Evolutionary conservation across 2,888 invertebrate species (phyloP), one percentile per base, ranked within the genome.

Genomic region (Aethes cnicana): DNA sequence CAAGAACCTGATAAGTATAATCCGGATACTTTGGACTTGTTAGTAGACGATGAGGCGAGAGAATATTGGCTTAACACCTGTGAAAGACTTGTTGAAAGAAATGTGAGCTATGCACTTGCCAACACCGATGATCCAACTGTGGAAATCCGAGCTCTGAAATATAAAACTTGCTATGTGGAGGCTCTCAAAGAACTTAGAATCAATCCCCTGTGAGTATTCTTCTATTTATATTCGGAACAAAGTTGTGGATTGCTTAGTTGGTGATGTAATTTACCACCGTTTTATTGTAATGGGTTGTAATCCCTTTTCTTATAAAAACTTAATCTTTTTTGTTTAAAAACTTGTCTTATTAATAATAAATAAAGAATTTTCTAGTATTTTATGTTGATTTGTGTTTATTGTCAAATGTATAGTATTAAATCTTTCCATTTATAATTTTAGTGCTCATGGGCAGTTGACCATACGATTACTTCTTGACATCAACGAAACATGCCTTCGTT

Each of bases 1-100:
- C 91, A 92, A 62, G 93, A 96, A 81, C 94, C 95, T 46, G 90
- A 92, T 61, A 91, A 92, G 69, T 98, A 98, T 88, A 92, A 93
- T 76, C 97, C 98, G 1, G 98, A 99, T 80, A 97, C 97, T 20
- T 94, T 97, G 59, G 97, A 98, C 85, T 91, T 99, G 52, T 93
- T 95, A 55, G 92, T 92, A 66, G 97, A 98, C 78, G 91, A 91
- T 59, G 95, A 95, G 74, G 98, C 98, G 8, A 92, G 96, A 75
- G 93, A 91, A 62, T 98, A 98, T 82, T 99, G 98, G 98, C 91
- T 98, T 36, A 92, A 94, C 57, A 97, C 97, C 78, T 96, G 98
- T 74, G 95, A 96, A 75, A 94, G 94, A 60, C 93, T 97, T 64
- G 94, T 96, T 9, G 93, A 94, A 61, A 96, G 96, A 87, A 96